Evolutionary conservation across 2,888 invertebrate species (phyloP).

Genomic region (Miltochrista miniata): DNA sequence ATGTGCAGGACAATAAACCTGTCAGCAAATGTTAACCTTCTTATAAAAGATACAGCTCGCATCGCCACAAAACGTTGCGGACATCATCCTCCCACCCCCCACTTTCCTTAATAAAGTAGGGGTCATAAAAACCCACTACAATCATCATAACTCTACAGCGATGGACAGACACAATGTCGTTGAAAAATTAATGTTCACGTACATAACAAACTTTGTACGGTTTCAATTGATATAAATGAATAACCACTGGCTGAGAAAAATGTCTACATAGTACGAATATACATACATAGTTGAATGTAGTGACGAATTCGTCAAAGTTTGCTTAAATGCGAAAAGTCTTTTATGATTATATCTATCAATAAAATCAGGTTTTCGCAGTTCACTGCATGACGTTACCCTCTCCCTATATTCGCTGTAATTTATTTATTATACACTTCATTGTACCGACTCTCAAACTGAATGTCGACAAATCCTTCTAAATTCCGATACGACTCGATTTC

Average conservation of each 20-base stretch:
- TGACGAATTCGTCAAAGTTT: too few relatives aligned
- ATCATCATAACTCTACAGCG: constrained; percentile 73
- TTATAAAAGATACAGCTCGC: constrained; percentile 68
- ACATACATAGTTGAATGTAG: not conserved
- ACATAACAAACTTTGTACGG: constrained; percentile 28
- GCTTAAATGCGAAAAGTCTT: too few relatives aligned
- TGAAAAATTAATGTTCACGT: constrained; percentile 68
- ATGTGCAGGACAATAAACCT: constrained; percentile 64
- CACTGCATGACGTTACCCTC: too few relatives aligned
- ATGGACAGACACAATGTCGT: constrained; percentile 52
- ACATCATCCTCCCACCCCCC: constrained; percentile 48
- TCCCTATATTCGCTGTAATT: too few relatives aligned
- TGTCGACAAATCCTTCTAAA: too few relatives aligned
- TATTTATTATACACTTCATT: too few relatives aligned
- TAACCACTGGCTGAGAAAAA: not conserved
- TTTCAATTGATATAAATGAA: constrained; percentile 21
- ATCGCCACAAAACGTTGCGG: constrained; percentile 56
- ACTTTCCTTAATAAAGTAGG: constrained; percentile 74
- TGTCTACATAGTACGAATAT: too few relatives aligned
- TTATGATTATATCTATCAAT: too few relatives aligned
- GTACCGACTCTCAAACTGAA: too few relatives aligned
- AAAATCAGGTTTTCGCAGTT: too few relatives aligned
- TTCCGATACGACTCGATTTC: too few relatives aligned
- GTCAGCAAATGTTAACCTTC: constrained; percentile 55
- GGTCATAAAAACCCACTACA: constrained; percentile 78